Evolutionary conservation across 2,113 vertebrate species (phyloP), one percentile per base, ranked within the genome.

Genomic region (Elachura formosa): DNA sequence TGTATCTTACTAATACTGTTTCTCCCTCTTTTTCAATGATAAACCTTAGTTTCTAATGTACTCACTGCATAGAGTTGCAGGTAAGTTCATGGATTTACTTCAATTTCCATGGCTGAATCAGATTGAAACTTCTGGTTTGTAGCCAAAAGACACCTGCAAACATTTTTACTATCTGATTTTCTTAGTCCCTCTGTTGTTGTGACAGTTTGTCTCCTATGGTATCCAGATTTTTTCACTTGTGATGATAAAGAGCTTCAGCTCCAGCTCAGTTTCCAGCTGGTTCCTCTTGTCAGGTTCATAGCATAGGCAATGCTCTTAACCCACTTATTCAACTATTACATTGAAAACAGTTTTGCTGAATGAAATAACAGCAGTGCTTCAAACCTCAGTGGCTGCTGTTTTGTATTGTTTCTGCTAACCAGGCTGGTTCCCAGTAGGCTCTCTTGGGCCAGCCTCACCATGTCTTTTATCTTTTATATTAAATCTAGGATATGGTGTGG

Each of bases 61-160:
- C 13, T 9, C 12, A 36, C 41, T 74, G 22, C 71, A 36, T 11
- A 80, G 52, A 41, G 49, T 84, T 43, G 29, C 10, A 34, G 67
- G 41, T 79, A 82, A 26, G 2, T 61, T 71, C 85, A 51, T 80
- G 58, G 29, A 73, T 94, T 90, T 94, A 76, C 26, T 85, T 52
- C 41, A 23, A 14, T 77, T 91, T 87, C 55, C 28, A 12, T 75
- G 45, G 45, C 31, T 76, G 66, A 87, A 75, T 82, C 67, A 56
- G n/a, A 48, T 11, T 55, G 8, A 54, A 52, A 83, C 41, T 80
- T 76, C 63, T 80, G 67, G 41, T 38, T 34, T 38, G 22, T 54
- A 91, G 82, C 55, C 75, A 59, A 72, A 93, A 94, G 79, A 77
- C 17, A 94, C 90, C 90, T 94, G 88, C 26, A 92, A 88, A 88